phyloP scores from a whole-genome alignment of 2,113 vertebrate genomes.

The Clarias macrocephalus region DNA sequence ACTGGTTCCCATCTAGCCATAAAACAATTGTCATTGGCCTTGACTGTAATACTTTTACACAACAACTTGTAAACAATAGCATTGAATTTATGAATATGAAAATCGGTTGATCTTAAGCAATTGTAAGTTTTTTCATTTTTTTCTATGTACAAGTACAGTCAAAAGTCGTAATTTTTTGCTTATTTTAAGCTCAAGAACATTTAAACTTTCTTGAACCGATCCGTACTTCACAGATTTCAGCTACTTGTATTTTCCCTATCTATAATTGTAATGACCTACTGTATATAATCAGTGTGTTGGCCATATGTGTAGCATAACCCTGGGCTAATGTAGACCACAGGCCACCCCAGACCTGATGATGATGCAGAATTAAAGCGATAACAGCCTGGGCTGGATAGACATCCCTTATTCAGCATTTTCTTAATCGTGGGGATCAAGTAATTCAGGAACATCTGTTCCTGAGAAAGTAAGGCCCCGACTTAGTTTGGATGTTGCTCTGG shows the following conservation, averaged over 20 bases:
- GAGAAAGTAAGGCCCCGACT: neutral
- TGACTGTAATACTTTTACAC: neutral
- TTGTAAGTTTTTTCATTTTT: neutral
- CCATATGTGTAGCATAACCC: neutral
- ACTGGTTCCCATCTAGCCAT: neutral
- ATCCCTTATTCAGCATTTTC: neutral
- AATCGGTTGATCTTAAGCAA: neutral
- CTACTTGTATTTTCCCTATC: neutral
- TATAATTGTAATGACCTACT: neutral
- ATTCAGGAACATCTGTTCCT: conserved; percentile 2
- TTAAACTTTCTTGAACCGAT: neutral
- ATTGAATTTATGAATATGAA: neutral
- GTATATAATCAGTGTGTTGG: neutral
- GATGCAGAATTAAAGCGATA: neutral
- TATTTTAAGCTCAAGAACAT: neutral
- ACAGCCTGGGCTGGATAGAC: neutral
- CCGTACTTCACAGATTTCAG: neutral
- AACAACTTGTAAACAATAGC: neutral
- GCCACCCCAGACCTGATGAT: neutral
- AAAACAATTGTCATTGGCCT: neutral
- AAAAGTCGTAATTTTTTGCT: neutral
- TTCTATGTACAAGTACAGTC: neutral
- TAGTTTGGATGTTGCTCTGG: neutral
- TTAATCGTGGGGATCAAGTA: neutral
- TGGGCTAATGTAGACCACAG: neutral